A percentile compares a stretch with the other conserved stretches of the same genome.
phyloP scores from a whole-genome alignment of 2,888 invertebrate species.

The Acrocyrtus sp. region DNA sequence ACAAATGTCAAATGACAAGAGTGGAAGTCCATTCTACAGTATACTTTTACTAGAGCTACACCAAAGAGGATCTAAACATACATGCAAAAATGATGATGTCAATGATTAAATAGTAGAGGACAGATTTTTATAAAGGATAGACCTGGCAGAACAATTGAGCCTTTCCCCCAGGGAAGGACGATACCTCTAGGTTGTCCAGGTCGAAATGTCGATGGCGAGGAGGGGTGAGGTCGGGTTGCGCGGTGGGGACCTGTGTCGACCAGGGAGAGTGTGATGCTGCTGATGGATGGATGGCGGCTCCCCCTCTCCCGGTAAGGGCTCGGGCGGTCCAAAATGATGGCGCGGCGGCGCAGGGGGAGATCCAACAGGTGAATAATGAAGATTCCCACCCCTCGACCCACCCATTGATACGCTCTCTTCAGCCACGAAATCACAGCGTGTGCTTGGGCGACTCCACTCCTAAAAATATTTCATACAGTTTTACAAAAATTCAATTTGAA shows the following conservation, averaged over 20 bases:
- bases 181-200: slow-evolving; percentile 58
- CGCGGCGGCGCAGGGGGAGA: slow-evolving; percentile 63
- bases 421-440: slow-evolving; percentile 64
- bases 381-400: slow-evolving; percentile 62
- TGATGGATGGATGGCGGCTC: slow-evolving; percentile 63
- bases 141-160: slow-evolving; percentile 55
- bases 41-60: too few relatives aligned
- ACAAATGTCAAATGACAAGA: too few relatives aligned
- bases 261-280: slow-evolving; percentile 64
- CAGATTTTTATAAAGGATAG: slow-evolving; percentile 23
- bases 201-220: slow-evolving; percentile 62
- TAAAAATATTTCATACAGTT: slow-evolving; percentile 21
- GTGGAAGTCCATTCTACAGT: too few relatives aligned
- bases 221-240: slow-evolving; percentile 63
- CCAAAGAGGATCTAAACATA: too few relatives aligned
- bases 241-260: slow-evolving; percentile 62
- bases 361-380: slow-evolving; percentile 63
- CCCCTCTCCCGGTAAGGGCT: slow-evolving; percentile 56
- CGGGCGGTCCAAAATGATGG: slow-evolving; percentile 63
- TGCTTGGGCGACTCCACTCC: slow-evolving; percentile 64
- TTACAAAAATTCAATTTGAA: neutral
- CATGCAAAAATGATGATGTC: neutral
- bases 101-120: slow-evolving; percentile 18
- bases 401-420: slow-evolving; percentile 63
- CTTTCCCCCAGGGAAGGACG: slow-evolving; percentile 58